Evolutionary conservation across 2,888 invertebrate genomes (phyloP), one percentile per base, ranked within the genome.

Genomic region (Melipona beecheii): DNA sequence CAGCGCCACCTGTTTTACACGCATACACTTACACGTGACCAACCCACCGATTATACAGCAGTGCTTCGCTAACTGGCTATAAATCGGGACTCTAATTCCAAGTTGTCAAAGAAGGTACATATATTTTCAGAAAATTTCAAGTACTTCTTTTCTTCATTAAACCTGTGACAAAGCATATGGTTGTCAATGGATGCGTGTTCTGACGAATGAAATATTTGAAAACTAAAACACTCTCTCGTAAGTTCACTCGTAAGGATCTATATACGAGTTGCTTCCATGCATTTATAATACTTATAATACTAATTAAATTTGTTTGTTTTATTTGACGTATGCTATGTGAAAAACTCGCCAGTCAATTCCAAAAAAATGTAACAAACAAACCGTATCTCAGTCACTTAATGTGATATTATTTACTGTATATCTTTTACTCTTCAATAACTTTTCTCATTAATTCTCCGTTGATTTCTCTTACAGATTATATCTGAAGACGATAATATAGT

Each of bases 1-100:
- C 73, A 83, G 86, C 89, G 89, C 85, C 89, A 88, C 88, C 89
- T 89, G 84, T 84, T 78, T 36, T 75, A 76, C 56, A 58, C n/a
- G 21, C 5, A 58, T 5, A 56, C 2, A 56, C n/a, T n/a, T 5
- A n/a, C 15, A 15, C 78, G 27, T 72, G 82, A 56, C 71, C 62
- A 81, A 73, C 62, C 62, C 69, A 64, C 43, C 66, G 66, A 74
- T 68, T 43, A 15, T 84, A 50, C 15, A 58, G 56, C 5, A 58
- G 24, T 58, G n/a, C n/a, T 58, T 58, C 56, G 56, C n/a, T n/a
- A 58, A 58, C 56, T n/a, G n/a, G 24, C 24, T 13, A 15, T n/a
- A 5, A 15, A 5, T 58, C n/a, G 56, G n/a, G 56, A 58, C 56
- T 15, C 15, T n/a, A 58, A 15, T n/a, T n/a, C n/a, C 13, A n/a